Base-by-base conservation (phyloP, 2,113 vertebrate species). In the Xiphophorus hellerii region DNA sequence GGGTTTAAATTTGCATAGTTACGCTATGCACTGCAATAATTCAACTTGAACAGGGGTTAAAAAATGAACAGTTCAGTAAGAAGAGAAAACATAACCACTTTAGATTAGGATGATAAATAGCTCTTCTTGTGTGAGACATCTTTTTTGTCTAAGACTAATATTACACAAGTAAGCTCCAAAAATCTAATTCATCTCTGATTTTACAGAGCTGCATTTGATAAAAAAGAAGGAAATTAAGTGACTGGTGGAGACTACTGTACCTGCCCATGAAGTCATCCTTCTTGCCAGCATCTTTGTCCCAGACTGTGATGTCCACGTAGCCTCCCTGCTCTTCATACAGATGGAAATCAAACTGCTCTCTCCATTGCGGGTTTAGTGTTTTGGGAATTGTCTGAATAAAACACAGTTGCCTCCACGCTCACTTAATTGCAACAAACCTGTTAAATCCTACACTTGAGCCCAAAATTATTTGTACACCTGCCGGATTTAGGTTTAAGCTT, bases 221-320 rank as follows among this genome's bases (percentile, higher is more conserved):
- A 28, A 28, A 76, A 6, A 73, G 28, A 67, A 54, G 5, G 25
- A 28, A 69, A 10, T 62, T 2, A 51, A 25, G 8, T 28, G 69
- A 42, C 29, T 37, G 62, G 63, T 51, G 35, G 65, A 81, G 81
- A 88, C 89, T 92, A 92, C 81, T 82, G 12, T 74, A 98, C 98
- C 98, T 99, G 92, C 98, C 98, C 94, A 99, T 99, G 90, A 98
- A 99, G 93, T 99, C 98, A 81, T 99, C 98, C 78, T 91, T 98
- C 93, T 98, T 98, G 74, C 96, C 96, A 73, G 95, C 95, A 42
- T 99, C 97, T 95, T 95, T 99, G 91, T 99, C 97, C 98, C 98
- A 99, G 28, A 98, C 95, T 1, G 97, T 98, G 83, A 99, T 96
- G 90, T 99, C 97, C 73, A 99, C 94, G 74, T 94, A 93, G 78